These are phyloP conservation scores for Drosophila atroscutellata DNA, from an alignment of 2,888 invertebrate genomes.

Conservation along the genomic window DNA sequence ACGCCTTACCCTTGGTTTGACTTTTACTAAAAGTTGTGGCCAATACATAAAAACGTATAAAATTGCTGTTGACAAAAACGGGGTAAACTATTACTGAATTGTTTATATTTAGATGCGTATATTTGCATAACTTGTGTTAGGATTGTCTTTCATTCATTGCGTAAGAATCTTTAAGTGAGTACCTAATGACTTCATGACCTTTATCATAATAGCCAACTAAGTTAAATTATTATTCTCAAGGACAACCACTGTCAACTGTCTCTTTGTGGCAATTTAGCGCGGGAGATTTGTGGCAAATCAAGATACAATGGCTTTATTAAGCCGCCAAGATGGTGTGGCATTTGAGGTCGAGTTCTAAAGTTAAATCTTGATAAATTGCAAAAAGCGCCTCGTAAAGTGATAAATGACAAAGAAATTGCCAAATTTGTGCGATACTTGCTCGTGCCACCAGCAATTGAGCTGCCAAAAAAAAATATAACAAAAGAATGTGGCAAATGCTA, in stretches of 20 bases:
- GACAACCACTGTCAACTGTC: slow-evolving; percentile 14
- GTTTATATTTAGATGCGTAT: background rate
- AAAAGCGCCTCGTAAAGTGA: slow-evolving; percentile 67
- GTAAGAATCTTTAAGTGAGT: background rate
- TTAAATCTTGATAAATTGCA: slow-evolving; percentile 79
- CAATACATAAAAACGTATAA: background rate
- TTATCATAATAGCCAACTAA: background rate
- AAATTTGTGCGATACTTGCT: slow-evolving; percentile 61
- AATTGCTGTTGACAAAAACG: no score
- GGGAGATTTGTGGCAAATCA: slow-evolving; percentile 32
- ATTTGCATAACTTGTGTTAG: background rate
- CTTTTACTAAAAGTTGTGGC: slow-evolving; percentile 32
- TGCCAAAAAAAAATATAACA: slow-evolving; percentile 30
- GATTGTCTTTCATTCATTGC: background rate
- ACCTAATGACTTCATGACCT: background rate
- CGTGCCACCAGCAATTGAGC: slow-evolving; percentile 10
- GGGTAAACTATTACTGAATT: background rate
- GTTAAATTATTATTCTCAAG: slow-evolving; percentile 11
- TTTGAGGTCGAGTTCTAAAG: slow-evolving; percentile 63
- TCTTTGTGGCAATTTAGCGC: background rate
- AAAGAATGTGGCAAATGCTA: slow-evolving; percentile 15
- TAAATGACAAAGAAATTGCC: slow-evolving; percentile 75
- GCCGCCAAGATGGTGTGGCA: slow-evolving; percentile 24
- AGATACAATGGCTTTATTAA: slow-evolving; percentile 45
- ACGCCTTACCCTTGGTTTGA: slow-evolving; percentile 48